phyloP scores from a whole-genome alignment of 1,140 invertebrate genomes.

The Hyles euphorbiae region DNA sequence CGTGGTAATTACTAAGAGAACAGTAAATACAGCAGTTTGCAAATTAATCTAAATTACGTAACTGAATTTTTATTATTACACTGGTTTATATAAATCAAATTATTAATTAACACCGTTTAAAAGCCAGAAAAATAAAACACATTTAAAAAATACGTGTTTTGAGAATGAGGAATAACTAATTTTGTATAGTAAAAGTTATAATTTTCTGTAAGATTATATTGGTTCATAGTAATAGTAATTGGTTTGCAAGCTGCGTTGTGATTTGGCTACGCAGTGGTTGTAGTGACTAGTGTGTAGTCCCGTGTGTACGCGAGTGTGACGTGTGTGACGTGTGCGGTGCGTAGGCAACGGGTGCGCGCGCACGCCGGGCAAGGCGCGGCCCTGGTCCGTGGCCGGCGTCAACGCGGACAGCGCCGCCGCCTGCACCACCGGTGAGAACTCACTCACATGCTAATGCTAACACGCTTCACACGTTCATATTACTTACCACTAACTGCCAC shows the following conservation, averaged over 20 bases:
- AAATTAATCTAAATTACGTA: too few species aligned
- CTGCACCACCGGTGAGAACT: slow-evolving; percentile 60
- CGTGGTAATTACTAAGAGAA: too few species aligned
- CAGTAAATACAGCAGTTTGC: too few species aligned
- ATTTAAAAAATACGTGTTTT: too few species aligned
- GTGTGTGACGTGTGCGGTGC: slow-evolving; percentile 20
- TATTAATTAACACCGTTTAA: too few species aligned
- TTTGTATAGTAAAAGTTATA: too few species aligned
- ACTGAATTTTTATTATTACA: neutral
- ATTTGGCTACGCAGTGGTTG: neutral
- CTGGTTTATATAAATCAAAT: neutral
- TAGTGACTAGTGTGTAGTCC: slow-evolving; percentile 7
- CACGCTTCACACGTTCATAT: neutral
- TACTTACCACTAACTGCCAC: too few species aligned
- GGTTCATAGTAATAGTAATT: too few species aligned
- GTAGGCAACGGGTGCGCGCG: slow-evolving; percentile 65
- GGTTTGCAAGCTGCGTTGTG: too few species aligned
- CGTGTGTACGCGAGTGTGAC: slow-evolving; percentile 14
- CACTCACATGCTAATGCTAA: slow-evolving; percentile 3
- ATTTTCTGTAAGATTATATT: too few species aligned
- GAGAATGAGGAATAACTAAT: too few species aligned
- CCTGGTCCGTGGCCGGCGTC: slow-evolving; percentile 68
- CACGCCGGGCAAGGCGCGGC: slow-evolving; percentile 60
- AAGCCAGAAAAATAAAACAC: too few species aligned
- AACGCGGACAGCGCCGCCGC: slow-evolving; percentile 54